Conservation (phyloP, 2,113 vertebrate species). For the Hyaena hyaena region DNA sequence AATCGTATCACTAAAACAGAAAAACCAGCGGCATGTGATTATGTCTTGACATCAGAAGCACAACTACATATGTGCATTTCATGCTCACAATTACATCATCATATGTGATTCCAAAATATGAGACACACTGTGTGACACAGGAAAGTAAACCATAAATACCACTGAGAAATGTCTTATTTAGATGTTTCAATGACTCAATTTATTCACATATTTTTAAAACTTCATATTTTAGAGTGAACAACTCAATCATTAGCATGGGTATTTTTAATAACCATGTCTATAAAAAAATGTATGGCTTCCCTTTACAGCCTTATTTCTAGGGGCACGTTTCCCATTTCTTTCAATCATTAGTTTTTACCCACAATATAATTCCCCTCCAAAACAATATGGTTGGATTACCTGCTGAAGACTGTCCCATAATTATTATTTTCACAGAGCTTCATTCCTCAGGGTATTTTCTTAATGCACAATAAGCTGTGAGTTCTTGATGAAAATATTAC, state of each 20-base stretch:
- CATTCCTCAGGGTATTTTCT: not conserved
- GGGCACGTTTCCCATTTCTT: not conserved
- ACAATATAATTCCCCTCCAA: not conserved
- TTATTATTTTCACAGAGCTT: not conserved
- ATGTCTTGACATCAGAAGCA: constrained; percentile 5
- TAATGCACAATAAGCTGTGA: constrained; percentile 1
- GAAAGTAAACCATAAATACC: not conserved
- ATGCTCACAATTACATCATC: not conserved
- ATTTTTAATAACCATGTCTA: not conserved
- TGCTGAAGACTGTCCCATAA: not conserved
- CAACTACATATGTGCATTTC: not conserved
- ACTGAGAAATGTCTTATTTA: not conserved
- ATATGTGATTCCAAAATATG: not conserved
- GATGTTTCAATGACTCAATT: constrained; percentile 1
- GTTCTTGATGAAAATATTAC: not conserved
- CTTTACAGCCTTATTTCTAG: not conserved
- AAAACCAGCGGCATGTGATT: not conserved
- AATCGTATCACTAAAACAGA: not conserved
- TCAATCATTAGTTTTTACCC: not conserved
- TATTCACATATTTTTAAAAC: not conserved
- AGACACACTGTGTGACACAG: not conserved
- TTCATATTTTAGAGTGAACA: not conserved
- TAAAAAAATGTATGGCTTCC: not conserved
- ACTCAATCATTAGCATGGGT: not conserved
- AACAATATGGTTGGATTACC: not conserved